Base-by-base conservation (phyloP, 2,113 vertebrate genomes). In the Arvicanthis niloticus region DNA sequence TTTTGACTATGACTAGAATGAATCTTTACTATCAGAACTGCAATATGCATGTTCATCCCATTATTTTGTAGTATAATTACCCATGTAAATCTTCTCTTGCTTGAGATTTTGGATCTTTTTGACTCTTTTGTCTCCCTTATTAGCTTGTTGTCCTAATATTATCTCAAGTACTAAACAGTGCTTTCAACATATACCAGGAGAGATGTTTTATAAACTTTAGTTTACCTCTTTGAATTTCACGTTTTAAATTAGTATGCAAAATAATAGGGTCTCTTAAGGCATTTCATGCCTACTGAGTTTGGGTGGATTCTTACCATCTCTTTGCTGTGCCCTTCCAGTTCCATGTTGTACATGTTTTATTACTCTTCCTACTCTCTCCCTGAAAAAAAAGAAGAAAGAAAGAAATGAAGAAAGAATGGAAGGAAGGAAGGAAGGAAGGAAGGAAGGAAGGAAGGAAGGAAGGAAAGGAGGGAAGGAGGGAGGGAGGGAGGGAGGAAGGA, bases 381-480 rank as follows among this genome's bases (percentile, higher is more conserved):
- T 5, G 9, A 72, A 12, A 3, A 40, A 12, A 1, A 37, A 7
- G n/a, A 3, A 82, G 37, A 1, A 40, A 7, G 9, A 21, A 15
- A n/a, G n/a, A 19, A 34, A 67, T 4, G 1, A 11, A 80, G 10
- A 31, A 29, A 31, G 26, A 31, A 12, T 12, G 26, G 4, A 11
- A 65, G 26, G 8, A n/a, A 37, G 15, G 10, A 67, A 12, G 26
- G 4, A 67, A 29, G 26, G 10, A 67, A 31, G 29, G 10, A 67
- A 1, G 29, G 10, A 67, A 29, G 10, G 9, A 67, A 12, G 65
- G 12, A 12, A 34, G 31, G 13, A 31, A 13, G 29, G 29, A 29
- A 37, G 15, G 7, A n/a, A 5, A 5, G 19, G 5, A 19, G 37
- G 51, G 24, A 40, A 11, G n/a, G n/a, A 65, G 26, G 8, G 19